These are phyloP conservation scores for Opisthograptis luteolata DNA, from an alignment of 2,888 invertebrate genomes.

Conservation along the genomic window DNA sequence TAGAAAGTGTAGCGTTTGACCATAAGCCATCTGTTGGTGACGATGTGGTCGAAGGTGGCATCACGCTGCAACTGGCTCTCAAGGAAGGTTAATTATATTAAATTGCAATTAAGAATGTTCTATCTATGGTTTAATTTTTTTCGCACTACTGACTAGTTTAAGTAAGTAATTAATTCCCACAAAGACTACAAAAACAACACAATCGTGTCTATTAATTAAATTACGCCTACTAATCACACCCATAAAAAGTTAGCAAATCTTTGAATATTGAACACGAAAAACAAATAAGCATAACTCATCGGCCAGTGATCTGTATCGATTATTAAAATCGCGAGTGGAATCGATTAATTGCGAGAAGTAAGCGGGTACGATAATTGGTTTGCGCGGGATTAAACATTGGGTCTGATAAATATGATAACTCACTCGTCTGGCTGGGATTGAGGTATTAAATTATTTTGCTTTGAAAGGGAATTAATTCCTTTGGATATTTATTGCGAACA, in stretches of 20 bases:
- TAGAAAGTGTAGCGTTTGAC: too few relatives aligned
- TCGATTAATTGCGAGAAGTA: slow-evolving; percentile 75
- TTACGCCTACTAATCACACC: slow-evolving; percentile 5
- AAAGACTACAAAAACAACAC: too few relatives aligned
- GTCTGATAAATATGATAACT: slow-evolving; percentile 68
- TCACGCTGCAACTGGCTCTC: too few relatives aligned
- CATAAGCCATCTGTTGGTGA: too few relatives aligned
- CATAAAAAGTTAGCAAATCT: slow-evolving; percentile 22
- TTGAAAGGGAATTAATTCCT: slow-evolving; percentile 15
- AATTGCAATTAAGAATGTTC: too few relatives aligned
- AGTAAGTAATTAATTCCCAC: too few relatives aligned
- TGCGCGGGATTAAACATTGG: slow-evolving; percentile 64
- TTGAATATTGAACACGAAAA: slow-evolving; percentile 55
- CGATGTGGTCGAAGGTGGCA: too few relatives aligned
- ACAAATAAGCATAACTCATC: slow-evolving; percentile 78
- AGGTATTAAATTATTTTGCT: slow-evolving; percentile 22
- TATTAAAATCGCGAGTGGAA: slow-evolving; percentile 72
- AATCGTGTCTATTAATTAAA: slow-evolving; percentile 55
- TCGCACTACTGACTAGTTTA: too few relatives aligned
- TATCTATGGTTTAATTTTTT: too few relatives aligned
- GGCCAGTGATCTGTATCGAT: slow-evolving; percentile 71
- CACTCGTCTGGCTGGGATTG: slow-evolving; percentile 45
- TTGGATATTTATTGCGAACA: background rate
- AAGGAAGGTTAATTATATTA: too few relatives aligned
- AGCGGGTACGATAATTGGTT: slow-evolving; percentile 77